Conservation (phyloP, 2,113 vertebrate genomes). For the Isichthys henryi region DNA sequence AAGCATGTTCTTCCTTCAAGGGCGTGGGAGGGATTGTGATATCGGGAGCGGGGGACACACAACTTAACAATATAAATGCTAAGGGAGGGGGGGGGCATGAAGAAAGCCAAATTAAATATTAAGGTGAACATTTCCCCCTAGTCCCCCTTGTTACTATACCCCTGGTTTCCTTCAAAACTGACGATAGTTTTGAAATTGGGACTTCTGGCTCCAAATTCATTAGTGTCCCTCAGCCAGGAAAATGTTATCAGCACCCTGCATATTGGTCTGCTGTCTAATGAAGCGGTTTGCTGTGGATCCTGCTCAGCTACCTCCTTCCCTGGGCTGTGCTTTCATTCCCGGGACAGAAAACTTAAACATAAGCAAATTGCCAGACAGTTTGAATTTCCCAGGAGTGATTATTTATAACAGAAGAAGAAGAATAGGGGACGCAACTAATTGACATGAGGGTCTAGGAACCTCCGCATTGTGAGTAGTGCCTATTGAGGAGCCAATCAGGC, state of each 20-base stretch:
- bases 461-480: background rate
- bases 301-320: background rate
- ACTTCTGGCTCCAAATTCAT: background rate
- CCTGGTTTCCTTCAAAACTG: background rate
- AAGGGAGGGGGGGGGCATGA: background rate
- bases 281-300: background rate
- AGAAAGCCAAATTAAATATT: background rate
- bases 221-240: background rate
- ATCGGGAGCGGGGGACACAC: background rate
- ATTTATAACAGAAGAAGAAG: background rate
- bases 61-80: background rate
- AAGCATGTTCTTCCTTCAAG: background rate
- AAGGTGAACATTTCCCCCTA: background rate
- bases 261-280: constrained; percentile 9
- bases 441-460: background rate
- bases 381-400: background rate
- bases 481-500: background rate
- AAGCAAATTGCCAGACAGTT: constrained; percentile 5
- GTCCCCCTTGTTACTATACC: background rate
- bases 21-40: background rate
- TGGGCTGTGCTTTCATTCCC: background rate
- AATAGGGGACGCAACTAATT: background rate
- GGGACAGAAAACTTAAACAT: background rate
- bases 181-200: background rate
- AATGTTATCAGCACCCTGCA: background rate